Conservation (phyloP, 2,888 invertebrate species). For the Bruchidius siliquastri region DNA sequence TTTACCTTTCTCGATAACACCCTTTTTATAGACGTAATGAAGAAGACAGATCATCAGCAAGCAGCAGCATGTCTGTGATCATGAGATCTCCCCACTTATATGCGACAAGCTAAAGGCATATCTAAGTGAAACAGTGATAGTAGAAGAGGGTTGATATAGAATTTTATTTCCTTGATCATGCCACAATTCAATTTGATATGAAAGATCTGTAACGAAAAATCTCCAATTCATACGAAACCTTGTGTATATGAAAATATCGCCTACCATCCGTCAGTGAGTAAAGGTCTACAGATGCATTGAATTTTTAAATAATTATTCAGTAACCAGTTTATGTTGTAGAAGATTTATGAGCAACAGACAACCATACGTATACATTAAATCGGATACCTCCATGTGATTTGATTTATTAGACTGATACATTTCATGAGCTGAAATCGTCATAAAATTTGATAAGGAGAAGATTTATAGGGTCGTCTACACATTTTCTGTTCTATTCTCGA, state of each 20-base stretch:
- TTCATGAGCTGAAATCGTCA: neutral
- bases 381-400: neutral
- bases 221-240: neutral
- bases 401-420: neutral
- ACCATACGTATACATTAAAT: neutral
- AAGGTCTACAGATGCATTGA: neutral
- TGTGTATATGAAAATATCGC: neutral
- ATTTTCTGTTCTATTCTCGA: neutral
- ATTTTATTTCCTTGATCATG: too few species aligned
- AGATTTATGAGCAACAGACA: neutral
- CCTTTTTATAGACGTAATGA: too few species aligned
- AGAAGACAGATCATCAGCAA: too few species aligned
- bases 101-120: too few species aligned
- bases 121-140: too few species aligned
- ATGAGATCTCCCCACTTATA: too few species aligned
- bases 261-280: neutral
- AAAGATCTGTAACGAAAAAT: too few species aligned
- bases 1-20: too few species aligned
- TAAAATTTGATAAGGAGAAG: neutral
- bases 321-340: neutral
- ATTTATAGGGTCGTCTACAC: neutral
- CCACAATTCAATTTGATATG: too few species aligned
- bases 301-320: neutral
- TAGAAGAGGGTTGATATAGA: too few species aligned
- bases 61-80: too few species aligned